A percentile compares a stretch with the other conserved stretches of the same genome.
Evolutionary conservation across 2,113 vertebrate species (phyloP).

Genomic region (Corythaeola cristata): DNA sequence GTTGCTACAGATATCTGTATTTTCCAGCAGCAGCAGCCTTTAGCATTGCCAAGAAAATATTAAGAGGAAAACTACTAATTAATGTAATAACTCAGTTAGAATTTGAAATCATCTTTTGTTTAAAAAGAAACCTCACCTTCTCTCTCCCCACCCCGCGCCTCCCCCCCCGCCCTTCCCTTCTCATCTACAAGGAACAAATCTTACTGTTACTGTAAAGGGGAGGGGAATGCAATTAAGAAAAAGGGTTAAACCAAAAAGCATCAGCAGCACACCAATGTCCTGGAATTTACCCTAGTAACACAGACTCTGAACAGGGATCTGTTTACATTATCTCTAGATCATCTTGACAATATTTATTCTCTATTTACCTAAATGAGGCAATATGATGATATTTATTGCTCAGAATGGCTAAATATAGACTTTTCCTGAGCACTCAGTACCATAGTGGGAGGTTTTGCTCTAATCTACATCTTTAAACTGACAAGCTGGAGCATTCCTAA

Average conservation of each 20-base stretch:
- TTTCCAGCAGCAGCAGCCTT: slow-evolving; percentile 35
- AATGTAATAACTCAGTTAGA: slow-evolving; percentile 54
- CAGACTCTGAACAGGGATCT: slow-evolving; percentile 81
- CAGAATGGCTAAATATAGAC: slow-evolving; percentile 97
- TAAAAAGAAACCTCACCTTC: not conserved
- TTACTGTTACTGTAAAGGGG: slow-evolving; percentile 45
- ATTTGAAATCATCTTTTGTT: slow-evolving; percentile 64
- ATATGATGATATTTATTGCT: slow-evolving; percentile 96
- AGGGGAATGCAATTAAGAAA: slow-evolving; percentile 53
- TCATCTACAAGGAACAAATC: slow-evolving; percentile 44
- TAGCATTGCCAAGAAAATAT: slow-evolving; percentile 42
- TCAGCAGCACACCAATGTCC: slow-evolving; percentile 78
- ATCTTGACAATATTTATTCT: slow-evolving; percentile 94
- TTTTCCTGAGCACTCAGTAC: slow-evolving; percentile 88
- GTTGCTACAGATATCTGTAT: slow-evolving; percentile 39
- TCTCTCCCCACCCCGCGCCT: not conserved
- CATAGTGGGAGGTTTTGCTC: slow-evolving; percentile 97
- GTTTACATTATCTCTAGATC: slow-evolving; percentile 90
- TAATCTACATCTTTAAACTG: slow-evolving; percentile 98
- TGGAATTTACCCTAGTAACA: slow-evolving; percentile 79
- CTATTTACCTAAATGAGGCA: slow-evolving; percentile 96
- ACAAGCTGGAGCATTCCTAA: slow-evolving; percentile 98
- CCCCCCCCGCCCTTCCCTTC: not conserved
- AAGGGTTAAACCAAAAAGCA: slow-evolving; percentile 72
- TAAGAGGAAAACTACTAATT: slow-evolving; percentile 67